These are phyloP conservation scores for Platycheirus albimanus DNA, from an alignment of 2,888 invertebrate species.

Conservation along the genomic window DNA sequence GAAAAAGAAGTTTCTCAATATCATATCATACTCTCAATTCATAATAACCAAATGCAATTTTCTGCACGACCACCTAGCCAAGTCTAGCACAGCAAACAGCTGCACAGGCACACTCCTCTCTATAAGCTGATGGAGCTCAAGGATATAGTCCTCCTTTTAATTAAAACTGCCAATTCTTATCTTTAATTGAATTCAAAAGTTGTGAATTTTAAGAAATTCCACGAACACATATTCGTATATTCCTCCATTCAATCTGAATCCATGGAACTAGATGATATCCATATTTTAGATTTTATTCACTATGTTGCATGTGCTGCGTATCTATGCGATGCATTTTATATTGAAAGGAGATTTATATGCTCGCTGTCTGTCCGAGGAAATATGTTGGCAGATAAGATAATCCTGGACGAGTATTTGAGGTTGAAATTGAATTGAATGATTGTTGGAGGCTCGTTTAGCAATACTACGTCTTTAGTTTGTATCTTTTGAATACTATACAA, in stretches of 20 bases:
- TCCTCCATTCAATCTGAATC: not conserved
- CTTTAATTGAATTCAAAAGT: constrained; percentile 59
- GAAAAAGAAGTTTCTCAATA: not conserved
- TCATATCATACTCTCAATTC: too few relatives aligned
- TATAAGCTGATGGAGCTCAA: not conserved
- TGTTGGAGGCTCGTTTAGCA: constrained; percentile 29
- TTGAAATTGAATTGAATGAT: constrained; percentile 57
- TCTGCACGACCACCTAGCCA: too few relatives aligned
- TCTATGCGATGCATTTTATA: constrained; percentile 4
- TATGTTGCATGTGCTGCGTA: too few relatives aligned
- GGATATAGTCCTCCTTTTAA: constrained; percentile 40
- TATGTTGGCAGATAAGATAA: constrained; percentile 66
- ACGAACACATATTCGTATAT: constrained; percentile 1
- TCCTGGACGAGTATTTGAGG: constrained; percentile 42
- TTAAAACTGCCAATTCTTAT: constrained; percentile 59
- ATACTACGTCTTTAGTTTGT: constrained; percentile 18
- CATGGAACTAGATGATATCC: constrained; percentile 29
- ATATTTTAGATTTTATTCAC: constrained; percentile 41
- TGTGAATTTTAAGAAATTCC: constrained; percentile 47
- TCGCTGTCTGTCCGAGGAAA: constrained; percentile 51
- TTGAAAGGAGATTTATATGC: constrained; percentile 51
- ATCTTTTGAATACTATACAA: not conserved
- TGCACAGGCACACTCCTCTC: too few relatives aligned
- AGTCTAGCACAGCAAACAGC: too few relatives aligned
- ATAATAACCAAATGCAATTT: too few relatives aligned